These are phyloP conservation scores for Heterodera filipjevi DNA, from an alignment of 2,888 invertebrate genomes.

Conservation along the genomic window DNA sequence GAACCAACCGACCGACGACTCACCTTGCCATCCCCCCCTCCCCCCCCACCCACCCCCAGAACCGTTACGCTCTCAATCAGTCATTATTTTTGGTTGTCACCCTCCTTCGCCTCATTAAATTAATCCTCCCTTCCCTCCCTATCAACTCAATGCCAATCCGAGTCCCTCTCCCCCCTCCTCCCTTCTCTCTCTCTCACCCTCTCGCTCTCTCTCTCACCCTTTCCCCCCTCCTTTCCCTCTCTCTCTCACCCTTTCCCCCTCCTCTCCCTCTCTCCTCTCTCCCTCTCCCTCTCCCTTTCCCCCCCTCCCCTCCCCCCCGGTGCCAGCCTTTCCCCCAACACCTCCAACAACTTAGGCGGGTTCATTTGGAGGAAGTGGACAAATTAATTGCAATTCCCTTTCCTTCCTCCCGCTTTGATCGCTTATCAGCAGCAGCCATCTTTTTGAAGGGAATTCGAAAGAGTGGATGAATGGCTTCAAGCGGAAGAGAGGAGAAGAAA, in stretches of 20 bases:
- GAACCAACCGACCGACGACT: background rate
- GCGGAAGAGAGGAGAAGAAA: background rate
- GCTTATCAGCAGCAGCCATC: conserved; percentile 15
- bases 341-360: background rate
- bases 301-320: background rate
- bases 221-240: background rate
- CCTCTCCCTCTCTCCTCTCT: background rate
- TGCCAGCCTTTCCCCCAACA: conserved; percentile 8
- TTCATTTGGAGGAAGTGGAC: conserved; percentile 7
- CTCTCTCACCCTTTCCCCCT: background rate
- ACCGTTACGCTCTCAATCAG: background rate
- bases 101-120: background rate
- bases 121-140: background rate
- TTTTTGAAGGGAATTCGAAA: conserved; percentile 8
- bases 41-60: background rate
- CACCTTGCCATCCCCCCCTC: background rate
- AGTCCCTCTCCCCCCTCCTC: too few species aligned
- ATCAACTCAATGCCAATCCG: background rate
- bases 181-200: too few species aligned
- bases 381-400: conserved; percentile 13
- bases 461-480: background rate
- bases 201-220: too few species aligned
- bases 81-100: background rate
- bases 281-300: background rate
- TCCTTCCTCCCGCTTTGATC: background rate